Evolutionary conservation across 2,113 vertebrate species (phyloP).

Genomic region (Mirza zaza): DNA sequence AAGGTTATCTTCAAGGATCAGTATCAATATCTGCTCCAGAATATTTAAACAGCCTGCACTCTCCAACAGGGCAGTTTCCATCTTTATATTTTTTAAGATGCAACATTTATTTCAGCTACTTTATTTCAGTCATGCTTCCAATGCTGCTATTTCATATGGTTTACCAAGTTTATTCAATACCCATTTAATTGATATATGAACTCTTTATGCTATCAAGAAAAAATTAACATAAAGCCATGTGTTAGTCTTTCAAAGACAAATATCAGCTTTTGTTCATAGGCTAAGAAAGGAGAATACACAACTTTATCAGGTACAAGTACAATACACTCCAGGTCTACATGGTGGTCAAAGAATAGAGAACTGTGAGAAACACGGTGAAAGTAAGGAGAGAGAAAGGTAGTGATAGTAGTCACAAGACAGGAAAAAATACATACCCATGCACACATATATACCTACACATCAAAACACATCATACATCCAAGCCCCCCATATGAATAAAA

Average conservation of each 20-base stretch:
- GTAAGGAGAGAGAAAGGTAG: neutral
- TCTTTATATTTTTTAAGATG: neutral
- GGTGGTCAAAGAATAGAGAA: neutral
- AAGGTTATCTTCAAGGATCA: neutral
- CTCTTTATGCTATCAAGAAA: neutral
- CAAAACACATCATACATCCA: neutral
- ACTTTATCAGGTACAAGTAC: neutral
- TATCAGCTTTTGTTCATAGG: neutral
- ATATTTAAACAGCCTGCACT: neutral
- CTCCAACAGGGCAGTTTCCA: neutral
- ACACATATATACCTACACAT: neutral
- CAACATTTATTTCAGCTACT: neutral
- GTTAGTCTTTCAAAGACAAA: constrained; percentile 5
- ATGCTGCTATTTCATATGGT: neutral
- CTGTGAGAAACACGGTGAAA: neutral
- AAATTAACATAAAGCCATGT: neutral
- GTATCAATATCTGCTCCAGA: neutral
- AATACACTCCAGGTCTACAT: neutral
- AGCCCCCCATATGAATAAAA: neutral
- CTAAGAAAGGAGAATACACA: neutral
- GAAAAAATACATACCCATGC: neutral
- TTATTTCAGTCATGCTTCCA: constrained; percentile 2
- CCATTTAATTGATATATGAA: neutral
- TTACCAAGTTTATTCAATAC: neutral
- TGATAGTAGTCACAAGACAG: neutral